Evolutionary conservation across 2,888 invertebrate species (phyloP).

Genomic region (Nudaria mundana): DNA sequence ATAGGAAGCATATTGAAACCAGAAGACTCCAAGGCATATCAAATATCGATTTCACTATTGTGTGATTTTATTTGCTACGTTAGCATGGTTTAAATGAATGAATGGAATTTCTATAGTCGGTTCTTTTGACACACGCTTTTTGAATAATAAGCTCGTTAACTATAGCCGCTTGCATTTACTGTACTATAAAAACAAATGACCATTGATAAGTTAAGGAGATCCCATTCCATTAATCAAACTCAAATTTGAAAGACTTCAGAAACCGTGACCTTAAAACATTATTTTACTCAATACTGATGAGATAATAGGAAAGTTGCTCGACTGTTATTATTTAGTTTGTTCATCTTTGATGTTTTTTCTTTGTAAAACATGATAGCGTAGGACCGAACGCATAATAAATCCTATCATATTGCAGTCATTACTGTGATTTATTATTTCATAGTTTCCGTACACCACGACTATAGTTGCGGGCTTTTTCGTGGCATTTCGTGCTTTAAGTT

Average conservation of each 20-base stretch:
- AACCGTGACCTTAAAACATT: constrained; percentile 21
- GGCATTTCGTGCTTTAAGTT: constrained; percentile 62
- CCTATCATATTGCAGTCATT: constrained; percentile 42
- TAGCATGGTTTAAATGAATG: constrained; percentile 1
- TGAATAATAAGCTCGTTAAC: constrained; percentile 37
- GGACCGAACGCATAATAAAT: constrained; percentile 38
- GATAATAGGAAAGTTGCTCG: constrained; percentile 24
- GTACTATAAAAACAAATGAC: constrained; percentile 42
- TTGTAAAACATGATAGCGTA: constrained; percentile 27
- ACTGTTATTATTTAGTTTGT: constrained; percentile 20
- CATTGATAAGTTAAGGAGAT: constrained; percentile 40
- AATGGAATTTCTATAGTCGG: constrained; percentile 2
- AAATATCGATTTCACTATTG: constrained; percentile 1
- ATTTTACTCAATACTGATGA: constrained; percentile 25
- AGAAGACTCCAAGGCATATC: neutral
- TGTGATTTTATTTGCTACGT: neutral
- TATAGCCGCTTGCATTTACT: constrained; percentile 29
- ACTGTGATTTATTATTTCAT: constrained; percentile 68
- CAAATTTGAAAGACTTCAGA: constrained; percentile 23
- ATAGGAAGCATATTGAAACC: neutral
- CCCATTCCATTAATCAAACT: constrained; percentile 45
- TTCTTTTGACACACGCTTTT: constrained; percentile 10
- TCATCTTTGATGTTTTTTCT: constrained; percentile 17
- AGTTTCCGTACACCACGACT: constrained; percentile 59
- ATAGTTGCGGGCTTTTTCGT: constrained; percentile 49